These are phyloP conservation scores for Andrena praecox DNA, from an alignment of 2,888 invertebrate genomes.

Conservation along the genomic window DNA sequence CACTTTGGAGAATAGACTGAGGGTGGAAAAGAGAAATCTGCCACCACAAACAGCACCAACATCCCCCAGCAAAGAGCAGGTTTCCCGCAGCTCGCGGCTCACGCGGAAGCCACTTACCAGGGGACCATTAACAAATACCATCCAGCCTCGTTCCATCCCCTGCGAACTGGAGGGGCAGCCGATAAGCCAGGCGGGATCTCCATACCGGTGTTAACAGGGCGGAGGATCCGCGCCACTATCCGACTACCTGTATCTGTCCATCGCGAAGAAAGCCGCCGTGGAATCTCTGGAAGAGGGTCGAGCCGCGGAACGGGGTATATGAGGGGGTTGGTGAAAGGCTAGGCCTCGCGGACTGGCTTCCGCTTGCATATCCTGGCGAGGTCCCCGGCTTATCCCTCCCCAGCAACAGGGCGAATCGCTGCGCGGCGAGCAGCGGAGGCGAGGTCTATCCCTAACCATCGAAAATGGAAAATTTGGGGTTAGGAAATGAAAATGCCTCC, in stretches of 20 bases:
- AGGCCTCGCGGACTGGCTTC: slow-evolving; percentile 32
- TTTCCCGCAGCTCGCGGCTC: too few species aligned
- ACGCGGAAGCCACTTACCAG: too few species aligned
- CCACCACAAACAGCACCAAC: too few species aligned
- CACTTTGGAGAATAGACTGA: too few species aligned
- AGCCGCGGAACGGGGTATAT: slow-evolving; percentile 6
- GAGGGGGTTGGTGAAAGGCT: slow-evolving; percentile 17
- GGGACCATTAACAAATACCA: slow-evolving; percentile 45
- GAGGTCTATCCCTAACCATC: slow-evolving; percentile 28
- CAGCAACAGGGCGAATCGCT: neutral
- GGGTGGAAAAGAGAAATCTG: too few species aligned
- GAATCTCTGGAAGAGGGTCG: slow-evolving; percentile 16
- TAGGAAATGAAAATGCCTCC: slow-evolving; percentile 76
- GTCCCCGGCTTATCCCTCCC: slow-evolving; percentile 50
- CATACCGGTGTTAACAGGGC: slow-evolving; percentile 35
- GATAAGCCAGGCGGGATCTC: slow-evolving; percentile 54
- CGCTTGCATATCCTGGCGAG: slow-evolving; percentile 58
- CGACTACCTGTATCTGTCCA: slow-evolving; percentile 24
- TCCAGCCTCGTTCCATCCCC: slow-evolving; percentile 31
- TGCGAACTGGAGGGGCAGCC: slow-evolving; percentile 23
- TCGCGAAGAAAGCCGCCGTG: slow-evolving; percentile 29
- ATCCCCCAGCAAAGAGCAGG: too few species aligned
- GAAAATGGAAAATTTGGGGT: slow-evolving; percentile 74
- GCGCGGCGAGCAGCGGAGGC: neutral
- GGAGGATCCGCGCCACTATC: slow-evolving; percentile 20